phyloP scores from a whole-genome alignment of 2,797 vertebrate genomes.

The Merluccius polli region DNA sequence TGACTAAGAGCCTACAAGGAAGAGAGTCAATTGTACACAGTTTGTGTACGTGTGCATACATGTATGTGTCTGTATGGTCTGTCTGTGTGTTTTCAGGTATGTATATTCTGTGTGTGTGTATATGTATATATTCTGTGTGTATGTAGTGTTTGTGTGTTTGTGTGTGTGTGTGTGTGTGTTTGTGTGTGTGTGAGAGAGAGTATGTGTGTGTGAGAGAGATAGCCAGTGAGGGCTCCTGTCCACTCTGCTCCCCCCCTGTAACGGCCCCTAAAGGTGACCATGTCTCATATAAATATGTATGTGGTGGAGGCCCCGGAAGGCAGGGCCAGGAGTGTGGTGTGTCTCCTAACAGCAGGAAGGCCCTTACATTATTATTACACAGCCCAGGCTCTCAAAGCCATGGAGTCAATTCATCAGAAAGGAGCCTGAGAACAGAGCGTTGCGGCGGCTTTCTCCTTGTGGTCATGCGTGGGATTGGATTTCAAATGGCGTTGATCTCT shows the following conservation, averaged over 20 bases:
- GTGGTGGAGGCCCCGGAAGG: neutral
- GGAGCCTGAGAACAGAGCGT: neutral
- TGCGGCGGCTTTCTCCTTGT: neutral
- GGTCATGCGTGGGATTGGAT: slow-evolving; percentile 3
- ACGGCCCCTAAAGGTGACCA: neutral
- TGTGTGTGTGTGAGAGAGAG: too few species aligned
- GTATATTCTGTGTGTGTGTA: neutral
- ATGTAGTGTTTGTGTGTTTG: neutral
- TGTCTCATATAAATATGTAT: neutral
- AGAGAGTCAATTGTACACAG: too few species aligned
- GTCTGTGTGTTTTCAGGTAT: neutral
- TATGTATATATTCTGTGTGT: neutral
- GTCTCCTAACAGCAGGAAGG: neutral
- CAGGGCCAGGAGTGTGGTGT: neutral
- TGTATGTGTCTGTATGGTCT: too few species aligned
- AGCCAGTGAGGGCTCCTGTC: neutral
- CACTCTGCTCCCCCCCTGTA: neutral
- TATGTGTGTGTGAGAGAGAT: neutral
- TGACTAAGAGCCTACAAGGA: too few species aligned
- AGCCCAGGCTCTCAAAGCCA: neutral
- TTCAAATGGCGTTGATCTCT: neutral
- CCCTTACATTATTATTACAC: neutral
- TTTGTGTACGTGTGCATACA: neutral
- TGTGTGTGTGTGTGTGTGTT: neutral
- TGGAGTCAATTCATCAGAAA: neutral